Base-by-base conservation (phyloP, 2,888 invertebrate species). In the Tachina lurida region DNA sequence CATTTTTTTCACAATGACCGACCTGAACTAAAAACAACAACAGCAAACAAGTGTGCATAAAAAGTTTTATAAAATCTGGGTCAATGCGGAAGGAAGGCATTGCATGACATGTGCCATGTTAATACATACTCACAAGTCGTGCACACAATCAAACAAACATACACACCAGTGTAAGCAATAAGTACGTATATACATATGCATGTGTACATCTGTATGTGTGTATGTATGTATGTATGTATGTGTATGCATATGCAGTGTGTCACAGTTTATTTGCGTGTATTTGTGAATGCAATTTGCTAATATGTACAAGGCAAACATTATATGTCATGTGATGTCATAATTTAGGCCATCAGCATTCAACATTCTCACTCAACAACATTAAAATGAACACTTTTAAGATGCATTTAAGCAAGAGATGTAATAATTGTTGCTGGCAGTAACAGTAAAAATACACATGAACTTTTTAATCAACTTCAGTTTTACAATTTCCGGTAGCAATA, bases 51-150 rank as follows among this genome's bases (percentile, higher is more conserved):
- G 63, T 76, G 47, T 71, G 70, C 78, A 86, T 76, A 76, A 83
- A 86, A 75, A 79, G 83, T 71, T 39, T 39, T 45, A 43, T 47
- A 67, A 83, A 83, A 87, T 83, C 85, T 87, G 83, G 87, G 87
- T 87, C 87, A 87, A 83, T 85, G 85, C 84, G 83, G 87, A 87
- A 87, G 86, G 86, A 86, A 86, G 86, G 86, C 86, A 86, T 86
- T 83, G 86, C 86, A 86, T 86, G 86, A 84, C 86, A 86, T 86
- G 83, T 86, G 86, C 86, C 86, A 84, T 80, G 79, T 73, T 84
- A 79, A 70, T 80, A 84, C 54, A 84, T 54, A 79, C 74, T 67
- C 89, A 58, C 19, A 81, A 60, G 47, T 41, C 17, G 47, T 43
- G 49, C 41, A 60, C 31, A 39, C 70, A 56, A 15, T 54, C 49